Evolutionary conservation across 2,113 vertebrate genomes (phyloP), one percentile per base, ranked within the genome.

Genomic region (Grammomys surdaster): DNA sequence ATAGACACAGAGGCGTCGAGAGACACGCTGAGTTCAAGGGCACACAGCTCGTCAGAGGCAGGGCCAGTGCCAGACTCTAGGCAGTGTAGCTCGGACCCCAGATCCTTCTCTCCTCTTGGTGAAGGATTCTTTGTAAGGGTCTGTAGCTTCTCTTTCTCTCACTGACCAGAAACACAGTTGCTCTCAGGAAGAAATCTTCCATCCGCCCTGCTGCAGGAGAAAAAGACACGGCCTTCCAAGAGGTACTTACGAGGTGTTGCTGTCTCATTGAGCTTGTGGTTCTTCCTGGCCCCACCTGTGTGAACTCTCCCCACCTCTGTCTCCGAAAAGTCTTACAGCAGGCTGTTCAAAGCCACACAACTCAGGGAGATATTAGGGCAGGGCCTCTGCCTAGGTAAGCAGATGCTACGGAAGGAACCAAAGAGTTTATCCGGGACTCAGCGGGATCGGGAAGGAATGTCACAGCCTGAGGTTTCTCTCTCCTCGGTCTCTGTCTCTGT

Each of bases 221-320:
- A 40, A 48, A 40, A 40, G 85, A 78, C 5, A 3, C 46, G 13
- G 17, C 31, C 65, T 26, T 67, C 46, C 2, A 14, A 5, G 11
- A 69, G 67, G 33, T 13, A 54, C 12, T n/a, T 54, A 6, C 0
- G 1, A n/a, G 40, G 40, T 1, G 4, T 16, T 0, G 0, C 22
- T 19, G 19, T 6, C 33, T 48, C 12, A n/a, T 36, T 2, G 0
- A 58, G 28, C 3, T 12, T 24, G 2, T 19, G 36, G 28, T 8
- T 63, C 46, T 24, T 43, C 31, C 76, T 10, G 22, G 26, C 2
- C 43, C 43, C n/a, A 22, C 20, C 58, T 14, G 31, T 16, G 0
- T 0, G 31, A 40, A 22, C 43, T 24, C 28, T 4, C 33, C 48
- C 48, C 60, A 72, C 58, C 24, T 56, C 56, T 19, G 10, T 69